Conservation (phyloP, 1,140 invertebrate genomes). For the Euschistus heros region DNA sequence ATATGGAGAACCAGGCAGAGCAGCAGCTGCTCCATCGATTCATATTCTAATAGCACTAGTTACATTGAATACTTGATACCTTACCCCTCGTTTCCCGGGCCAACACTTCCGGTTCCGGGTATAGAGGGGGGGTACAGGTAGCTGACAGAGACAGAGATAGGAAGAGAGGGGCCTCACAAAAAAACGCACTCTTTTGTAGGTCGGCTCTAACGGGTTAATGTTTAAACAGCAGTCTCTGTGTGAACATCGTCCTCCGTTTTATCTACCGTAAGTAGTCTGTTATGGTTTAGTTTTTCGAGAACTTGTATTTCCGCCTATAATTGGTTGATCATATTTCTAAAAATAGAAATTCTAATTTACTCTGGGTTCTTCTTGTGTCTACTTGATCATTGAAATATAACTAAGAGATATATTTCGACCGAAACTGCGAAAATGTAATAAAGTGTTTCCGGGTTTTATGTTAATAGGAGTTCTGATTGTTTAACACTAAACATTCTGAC, state of each 20-base stretch:
- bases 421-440: no score
- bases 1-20: slow-evolving; percentile 1
- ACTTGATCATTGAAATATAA: no score
- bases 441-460: no score
- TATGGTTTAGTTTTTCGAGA: no score
- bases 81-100: slow-evolving; percentile 19
- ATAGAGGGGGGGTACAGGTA: slow-evolving; percentile 20
- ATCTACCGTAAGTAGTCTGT: no score
- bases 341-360: no score
- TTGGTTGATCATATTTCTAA: no score
- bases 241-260: background rate
- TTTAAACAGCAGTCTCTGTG: slow-evolving; percentile 7
- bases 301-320: no score
- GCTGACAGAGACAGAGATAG: slow-evolving; percentile 11
- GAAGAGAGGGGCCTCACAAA: slow-evolving; percentile 10
- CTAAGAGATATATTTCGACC: no score
- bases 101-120: slow-evolving; percentile 14
- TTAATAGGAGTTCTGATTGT: no score
- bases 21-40: slow-evolving; percentile 10
- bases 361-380: no score
- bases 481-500: no score
- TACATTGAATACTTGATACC: slow-evolving; percentile 26
- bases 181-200: background rate
- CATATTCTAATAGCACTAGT: slow-evolving; percentile 23
- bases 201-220: slow-evolving; percentile 17